Base-by-base conservation (phyloP, 2,888 invertebrate genomes). In the Melipona bicolor region DNA sequence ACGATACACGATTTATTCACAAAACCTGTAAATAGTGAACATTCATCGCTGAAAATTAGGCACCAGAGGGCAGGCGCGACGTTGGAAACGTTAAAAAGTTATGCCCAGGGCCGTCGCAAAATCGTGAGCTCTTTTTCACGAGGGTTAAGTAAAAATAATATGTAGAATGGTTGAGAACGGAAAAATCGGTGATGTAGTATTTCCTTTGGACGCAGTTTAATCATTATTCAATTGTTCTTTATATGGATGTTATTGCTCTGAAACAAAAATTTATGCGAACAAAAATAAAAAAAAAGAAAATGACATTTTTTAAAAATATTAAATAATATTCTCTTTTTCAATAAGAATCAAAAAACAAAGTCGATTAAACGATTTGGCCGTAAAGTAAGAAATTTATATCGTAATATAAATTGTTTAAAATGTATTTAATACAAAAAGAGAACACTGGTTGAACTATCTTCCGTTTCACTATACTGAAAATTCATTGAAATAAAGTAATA, bases 1-100 rank as follows among this genome's bases (percentile, higher is more conserved):
- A 85, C 88, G 81, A 82, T 87, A 87, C 90, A 85, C 91, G 88
- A 75, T 91, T 90, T 89, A 89, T 89, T 89, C 89, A 86, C 88
- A 90, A 90, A 91, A 91, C 87, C 91, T 92, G 92, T 90, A 91
- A 92, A 92, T 92, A 92, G 92, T 90, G 88, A 90, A 92, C 90
- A 91, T 92, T 92, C 90, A 91, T 92, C 89, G 90, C 89, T 92
- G 90, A 91, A 92, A 91, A 91, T 93, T 90, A 89, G 89, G 91
- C 94, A 89, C 92, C 91, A 93, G 94, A 93, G 93, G 94, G 94
- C 93, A 89, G 91, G 78, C 84, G 86, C 87, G 83, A 87, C 88
- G 89, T 88, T 90, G 88, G 86, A 87, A 89, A 87, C 88, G 89
- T 90, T 90, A 89, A 90, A 91, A 91, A 89, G 83, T 90, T 90